These are phyloP conservation scores for Anguilla marmorata DNA, from an alignment of 2,797 vertebrate genomes.

Conservation along the genomic window DNA sequence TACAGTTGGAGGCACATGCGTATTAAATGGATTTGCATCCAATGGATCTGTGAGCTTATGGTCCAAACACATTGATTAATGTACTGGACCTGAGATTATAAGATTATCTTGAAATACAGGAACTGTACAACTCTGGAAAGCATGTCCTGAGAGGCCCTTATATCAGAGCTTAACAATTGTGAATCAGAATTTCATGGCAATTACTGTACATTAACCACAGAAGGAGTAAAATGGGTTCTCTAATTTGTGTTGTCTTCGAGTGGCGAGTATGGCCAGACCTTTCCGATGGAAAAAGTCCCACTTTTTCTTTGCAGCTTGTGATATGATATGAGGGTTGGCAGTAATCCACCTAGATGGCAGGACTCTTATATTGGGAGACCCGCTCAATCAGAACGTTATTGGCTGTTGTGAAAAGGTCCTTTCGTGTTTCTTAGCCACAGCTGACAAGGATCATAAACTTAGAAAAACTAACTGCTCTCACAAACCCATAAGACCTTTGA, in stretches of 20 bases:
- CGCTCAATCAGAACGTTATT: neutral
- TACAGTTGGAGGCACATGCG: neutral
- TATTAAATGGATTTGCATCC: neutral
- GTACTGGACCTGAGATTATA: slow-evolving; percentile 1
- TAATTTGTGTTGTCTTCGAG: neutral
- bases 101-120: neutral
- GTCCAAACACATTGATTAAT: neutral
- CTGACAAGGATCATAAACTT: neutral
- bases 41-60: neutral
- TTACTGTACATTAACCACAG: neutral
- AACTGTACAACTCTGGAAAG: neutral
- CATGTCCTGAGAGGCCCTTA: neutral
- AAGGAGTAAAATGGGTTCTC: neutral
- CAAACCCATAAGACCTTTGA: neutral
- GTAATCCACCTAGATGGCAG: neutral
- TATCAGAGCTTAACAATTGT: neutral
- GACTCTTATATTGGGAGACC: slow-evolving; percentile 11
- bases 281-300: neutral
- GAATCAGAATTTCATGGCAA: neutral
- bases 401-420: neutral
- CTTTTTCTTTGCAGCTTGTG: slow-evolving; percentile 6
- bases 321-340: neutral
- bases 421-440: neutral
- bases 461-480: neutral
- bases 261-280: neutral